Conservation (phyloP, 2,113 vertebrate species). For the Tachysurus fulvidraco region DNA sequence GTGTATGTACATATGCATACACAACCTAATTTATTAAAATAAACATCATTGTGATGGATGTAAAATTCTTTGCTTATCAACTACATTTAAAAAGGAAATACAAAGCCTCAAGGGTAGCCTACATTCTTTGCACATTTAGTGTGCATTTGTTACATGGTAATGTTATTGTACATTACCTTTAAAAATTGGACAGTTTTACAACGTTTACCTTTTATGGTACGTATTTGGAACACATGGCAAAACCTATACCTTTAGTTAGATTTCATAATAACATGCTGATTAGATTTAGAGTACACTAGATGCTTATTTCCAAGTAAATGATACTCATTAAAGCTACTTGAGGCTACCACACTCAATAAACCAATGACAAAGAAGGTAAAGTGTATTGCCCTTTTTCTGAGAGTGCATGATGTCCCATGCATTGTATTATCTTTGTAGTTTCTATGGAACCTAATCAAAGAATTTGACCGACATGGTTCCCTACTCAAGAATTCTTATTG, state of each 20-base stretch:
- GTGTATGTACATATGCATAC: neutral
- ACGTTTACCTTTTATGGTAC: neutral
- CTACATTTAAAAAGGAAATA: neutral
- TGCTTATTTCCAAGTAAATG: neutral
- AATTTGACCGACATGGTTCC: neutral
- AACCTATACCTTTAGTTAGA: neutral
- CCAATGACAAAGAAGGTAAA: neutral
- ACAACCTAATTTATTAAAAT: too few relatives aligned
- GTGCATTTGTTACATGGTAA: neutral
- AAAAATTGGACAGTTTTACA: neutral
- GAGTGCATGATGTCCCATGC: neutral
- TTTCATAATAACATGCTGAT: neutral
- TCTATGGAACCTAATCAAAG: neutral
- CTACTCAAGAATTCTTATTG: neutral
- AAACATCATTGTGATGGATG: neutral
- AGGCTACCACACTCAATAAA: neutral
- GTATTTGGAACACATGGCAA: neutral
- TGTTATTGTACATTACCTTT: neutral
- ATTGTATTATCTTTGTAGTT: neutral
- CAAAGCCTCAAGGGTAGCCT: neutral
- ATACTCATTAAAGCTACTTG: neutral
- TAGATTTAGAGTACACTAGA: neutral
- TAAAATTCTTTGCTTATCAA: neutral
- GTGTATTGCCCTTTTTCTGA: neutral
- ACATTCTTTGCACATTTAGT: neutral